These are phyloP conservation scores for Oncopodura yosiiana DNA, from an alignment of 1,140 invertebrate genomes.

Conservation along the genomic window DNA sequence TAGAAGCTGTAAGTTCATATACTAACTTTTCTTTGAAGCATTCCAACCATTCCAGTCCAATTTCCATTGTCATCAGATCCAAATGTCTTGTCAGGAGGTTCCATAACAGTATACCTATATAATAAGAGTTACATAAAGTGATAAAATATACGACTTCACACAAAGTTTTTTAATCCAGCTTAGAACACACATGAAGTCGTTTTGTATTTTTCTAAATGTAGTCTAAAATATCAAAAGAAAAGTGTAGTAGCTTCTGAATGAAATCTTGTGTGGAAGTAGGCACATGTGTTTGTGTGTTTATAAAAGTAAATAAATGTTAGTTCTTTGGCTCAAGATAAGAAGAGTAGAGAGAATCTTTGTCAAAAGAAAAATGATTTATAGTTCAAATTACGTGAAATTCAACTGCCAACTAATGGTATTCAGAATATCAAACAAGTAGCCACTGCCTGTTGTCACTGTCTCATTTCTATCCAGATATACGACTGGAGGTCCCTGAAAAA, in stretches of 20 bases:
- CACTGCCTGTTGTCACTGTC: neutral
- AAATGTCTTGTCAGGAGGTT: constrained; percentile 24
- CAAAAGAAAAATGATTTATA: neutral
- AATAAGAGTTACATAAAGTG: neutral
- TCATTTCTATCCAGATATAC: constrained; percentile 3
- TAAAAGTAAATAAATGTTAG: neutral
- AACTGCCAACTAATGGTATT: constrained; percentile 14
- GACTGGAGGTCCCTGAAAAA: constrained; percentile 18
- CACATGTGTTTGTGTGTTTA: neutral
- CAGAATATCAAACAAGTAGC: constrained; percentile 25
- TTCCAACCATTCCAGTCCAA: constrained; percentile 31
- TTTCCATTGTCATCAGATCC: constrained; percentile 25
- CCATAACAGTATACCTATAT: constrained; percentile 6
- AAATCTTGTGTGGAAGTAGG: neutral
- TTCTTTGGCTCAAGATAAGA: neutral
- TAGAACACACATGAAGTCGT: neutral
- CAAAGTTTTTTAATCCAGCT: no score
- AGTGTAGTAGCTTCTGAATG: neutral
- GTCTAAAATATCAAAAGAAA: no score
- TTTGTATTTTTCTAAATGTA: constrained; percentile 6
- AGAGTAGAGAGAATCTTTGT: neutral
- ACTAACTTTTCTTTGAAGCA: constrained; percentile 22
- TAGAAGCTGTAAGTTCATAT: neutral
- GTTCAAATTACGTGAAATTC: constrained; percentile 23
- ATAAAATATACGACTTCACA: neutral